Base-by-base conservation (phyloP, 2,797 vertebrate genomes). In the Cirrhinus molitorella region DNA sequence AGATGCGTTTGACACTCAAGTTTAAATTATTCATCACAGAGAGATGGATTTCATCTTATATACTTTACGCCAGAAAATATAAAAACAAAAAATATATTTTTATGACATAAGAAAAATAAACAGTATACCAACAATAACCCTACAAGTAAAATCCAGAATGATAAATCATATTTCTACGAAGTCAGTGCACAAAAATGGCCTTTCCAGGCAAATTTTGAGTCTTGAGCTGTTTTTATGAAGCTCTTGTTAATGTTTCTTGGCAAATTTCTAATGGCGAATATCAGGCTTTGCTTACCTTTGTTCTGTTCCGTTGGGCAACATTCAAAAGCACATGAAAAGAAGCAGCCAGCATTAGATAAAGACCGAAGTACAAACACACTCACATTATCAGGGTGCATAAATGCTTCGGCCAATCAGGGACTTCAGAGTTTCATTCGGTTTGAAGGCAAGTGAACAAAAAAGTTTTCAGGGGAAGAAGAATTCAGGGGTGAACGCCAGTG, bases 311-410 rank as follows among this genome's bases (percentile, higher is more conserved):
- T 43, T 77, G 5, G 72, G 12, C 0, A 51, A 40, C 13, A 40
- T 57, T 25, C 51, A 75, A 75, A 74, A 57, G 72, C 72, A 55
- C 34, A 75, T 75, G 71, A 66, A 55, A 80, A 68, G 79, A n/a
- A 66, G 59, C 2, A 3, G 45, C 31, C 43, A 72, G 43, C 51
- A 23, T 79, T 57, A 66, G 25, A 70, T 47, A 47, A 70, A 71
- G 68, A 19, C 23, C 2, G 23, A 79, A 70, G 74, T 7, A 8
- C n/a, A 65, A 65, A 65, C 25, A 47, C 40, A 65, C 31, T 57
- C 34, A 57, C 76, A 49, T 31, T 21, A 65, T 49, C 74, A 45
- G 43, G 12, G 1, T 28, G 17, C 5, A 31, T 21, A 59, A 23
- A 78, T 11, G 40, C 3, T 78, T 31, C 3, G 1, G 59, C 23